A percentile compares a stretch with the other conserved stretches of the same genome.
phyloP scores from a whole-genome alignment of 1,140 invertebrate species.

The Amyelois transitella region DNA sequence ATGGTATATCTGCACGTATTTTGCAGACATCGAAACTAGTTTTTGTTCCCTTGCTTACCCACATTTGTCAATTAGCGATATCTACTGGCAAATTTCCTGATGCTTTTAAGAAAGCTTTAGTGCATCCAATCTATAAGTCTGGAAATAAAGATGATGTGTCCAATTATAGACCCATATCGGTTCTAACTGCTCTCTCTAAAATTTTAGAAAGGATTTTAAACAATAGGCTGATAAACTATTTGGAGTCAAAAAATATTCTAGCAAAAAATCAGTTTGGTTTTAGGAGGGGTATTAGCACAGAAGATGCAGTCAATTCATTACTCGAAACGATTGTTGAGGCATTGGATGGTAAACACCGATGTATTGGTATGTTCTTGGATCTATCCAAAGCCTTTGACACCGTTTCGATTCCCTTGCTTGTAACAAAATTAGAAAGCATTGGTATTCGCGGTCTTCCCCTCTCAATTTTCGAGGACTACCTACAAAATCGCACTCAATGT shows the following conservation, averaged over 20 bases:
- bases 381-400: background rate
- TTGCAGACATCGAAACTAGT: background rate
- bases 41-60: background rate
- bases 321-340: background rate
- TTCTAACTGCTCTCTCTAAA: constrained; percentile 9
- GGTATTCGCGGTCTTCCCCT: background rate
- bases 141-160: background rate
- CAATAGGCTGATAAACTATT: constrained; percentile 2
- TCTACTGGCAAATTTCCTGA: background rate
- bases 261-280: constrained; percentile 4
- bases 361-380: background rate
- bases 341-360: background rate
- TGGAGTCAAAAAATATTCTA: constrained; percentile 7
- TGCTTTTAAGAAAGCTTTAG: constrained; percentile 1
- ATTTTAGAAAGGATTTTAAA: constrained; percentile 9
- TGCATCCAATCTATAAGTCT: constrained; percentile 6
- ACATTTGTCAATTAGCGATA: background rate
- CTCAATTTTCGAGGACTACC: background rate
- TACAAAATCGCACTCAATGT: background rate
- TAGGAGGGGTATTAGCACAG: background rate
- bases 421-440: background rate
- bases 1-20: background rate
- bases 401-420: background rate
- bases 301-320: background rate
- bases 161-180: constrained; percentile 2